Conservation (phyloP, 35 echinoderm and acorn worm species). For the Heliocidaris tuberculata region DNA sequence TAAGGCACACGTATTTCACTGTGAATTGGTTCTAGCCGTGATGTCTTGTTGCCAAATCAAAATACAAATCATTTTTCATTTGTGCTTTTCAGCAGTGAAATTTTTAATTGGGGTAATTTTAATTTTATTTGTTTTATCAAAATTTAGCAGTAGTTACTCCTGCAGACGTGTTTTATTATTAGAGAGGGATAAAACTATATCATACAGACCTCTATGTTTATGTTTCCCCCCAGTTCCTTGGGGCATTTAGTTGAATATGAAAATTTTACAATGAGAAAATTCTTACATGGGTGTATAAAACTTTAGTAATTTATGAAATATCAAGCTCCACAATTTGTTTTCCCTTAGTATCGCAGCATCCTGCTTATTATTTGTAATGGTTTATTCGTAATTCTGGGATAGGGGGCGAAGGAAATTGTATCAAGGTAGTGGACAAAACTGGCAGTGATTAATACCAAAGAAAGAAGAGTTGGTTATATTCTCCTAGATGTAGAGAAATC, state of each 20-base stretch:
- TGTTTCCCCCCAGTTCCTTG: background rate
- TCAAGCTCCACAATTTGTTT: background rate
- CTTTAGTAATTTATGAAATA: background rate
- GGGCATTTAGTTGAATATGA: background rate
- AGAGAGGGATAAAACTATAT: background rate
- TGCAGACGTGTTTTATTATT: background rate
- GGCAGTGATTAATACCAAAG: background rate
- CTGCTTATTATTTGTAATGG: background rate
- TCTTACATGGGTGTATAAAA: background rate
- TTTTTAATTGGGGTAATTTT: background rate
- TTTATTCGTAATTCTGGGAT: background rate
- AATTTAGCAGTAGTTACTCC: background rate
- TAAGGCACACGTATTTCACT: background rate
- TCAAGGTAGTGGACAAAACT: background rate
- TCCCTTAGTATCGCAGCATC: background rate
- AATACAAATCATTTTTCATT: background rate
- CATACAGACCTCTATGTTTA: background rate
- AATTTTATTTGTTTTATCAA: background rate
- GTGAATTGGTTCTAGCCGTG: background rate
- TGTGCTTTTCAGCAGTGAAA: background rate
- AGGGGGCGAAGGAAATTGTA: background rate
- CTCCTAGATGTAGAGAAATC: no score
- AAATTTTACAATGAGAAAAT: background rate
- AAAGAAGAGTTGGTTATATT: background rate
- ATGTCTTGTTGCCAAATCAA: background rate